Conservation (phyloP, 2,797 vertebrate species). For the Sebastes paucispinis region DNA sequence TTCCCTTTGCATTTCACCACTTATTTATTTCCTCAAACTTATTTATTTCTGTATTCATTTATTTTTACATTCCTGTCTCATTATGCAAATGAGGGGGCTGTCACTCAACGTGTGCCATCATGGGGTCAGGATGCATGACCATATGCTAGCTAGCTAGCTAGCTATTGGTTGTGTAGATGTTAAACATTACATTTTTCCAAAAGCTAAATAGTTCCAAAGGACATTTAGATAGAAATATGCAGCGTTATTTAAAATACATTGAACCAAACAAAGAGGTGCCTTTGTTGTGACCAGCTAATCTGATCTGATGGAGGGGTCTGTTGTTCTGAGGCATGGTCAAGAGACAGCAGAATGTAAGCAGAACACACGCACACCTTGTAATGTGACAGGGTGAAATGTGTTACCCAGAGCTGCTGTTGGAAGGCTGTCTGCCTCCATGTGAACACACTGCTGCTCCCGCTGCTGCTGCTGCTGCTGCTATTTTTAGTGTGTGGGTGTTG, state of each 20-base stretch:
- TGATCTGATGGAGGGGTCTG: background rate
- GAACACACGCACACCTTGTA: background rate
- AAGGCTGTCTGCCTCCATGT: constrained; percentile 5
- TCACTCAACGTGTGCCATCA: no score
- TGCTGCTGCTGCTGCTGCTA: constrained; percentile 39
- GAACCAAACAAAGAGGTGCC: background rate
- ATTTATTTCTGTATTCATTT: no score
- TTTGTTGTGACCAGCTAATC: background rate
- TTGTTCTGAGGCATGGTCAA: background rate
- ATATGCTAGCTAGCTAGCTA: no score
- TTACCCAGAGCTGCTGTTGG: constrained; percentile 13
- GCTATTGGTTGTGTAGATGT: background rate
- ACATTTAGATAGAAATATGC: background rate
- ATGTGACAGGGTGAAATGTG: constrained; percentile 3
- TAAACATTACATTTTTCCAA: background rate
- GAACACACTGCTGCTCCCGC: constrained; percentile 29
- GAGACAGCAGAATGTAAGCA: background rate
- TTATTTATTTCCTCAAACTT: no score
- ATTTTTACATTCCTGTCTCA: no score
- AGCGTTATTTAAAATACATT: background rate
- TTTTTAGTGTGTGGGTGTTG: constrained; percentile 63
- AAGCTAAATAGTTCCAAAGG: background rate
- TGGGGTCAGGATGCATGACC: no score
- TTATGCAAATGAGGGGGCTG: no score
- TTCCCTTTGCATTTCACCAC: no score